phyloP scores from a whole-genome alignment of 2,113 vertebrate species.

The Colistium nudipinnis region DNA sequence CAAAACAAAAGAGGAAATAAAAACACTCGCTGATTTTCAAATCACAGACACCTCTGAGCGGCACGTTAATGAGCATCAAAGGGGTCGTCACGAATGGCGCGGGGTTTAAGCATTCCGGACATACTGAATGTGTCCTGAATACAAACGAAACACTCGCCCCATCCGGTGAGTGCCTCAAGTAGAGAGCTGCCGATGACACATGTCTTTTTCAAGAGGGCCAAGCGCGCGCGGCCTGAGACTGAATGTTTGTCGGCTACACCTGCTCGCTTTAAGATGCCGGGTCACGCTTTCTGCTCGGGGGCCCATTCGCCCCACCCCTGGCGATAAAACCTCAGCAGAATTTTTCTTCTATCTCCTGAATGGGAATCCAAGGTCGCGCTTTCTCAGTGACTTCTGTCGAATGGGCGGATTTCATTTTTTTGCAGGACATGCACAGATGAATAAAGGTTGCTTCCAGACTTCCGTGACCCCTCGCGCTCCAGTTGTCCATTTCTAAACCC shows the following conservation, averaged over 20 bases:
- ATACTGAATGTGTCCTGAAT: conserved; percentile 6
- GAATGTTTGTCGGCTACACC: conserved; percentile 65
- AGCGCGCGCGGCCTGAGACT: conserved; percentile 24
- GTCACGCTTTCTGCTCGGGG: conserved; percentile 5
- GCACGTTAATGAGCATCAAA: not conserved
- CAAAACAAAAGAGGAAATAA: accelerated
- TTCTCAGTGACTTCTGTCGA: too few species aligned
- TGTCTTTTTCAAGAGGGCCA: conserved; percentile 62
- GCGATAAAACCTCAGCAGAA: too few species aligned
- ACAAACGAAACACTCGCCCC: conserved; percentile 27
- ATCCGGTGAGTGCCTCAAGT: conserved; percentile 62
- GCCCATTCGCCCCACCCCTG: too few species aligned
- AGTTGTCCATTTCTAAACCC: conserved; percentile 3
- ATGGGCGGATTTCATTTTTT: too few species aligned
- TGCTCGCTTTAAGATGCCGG: conserved; percentile 43
- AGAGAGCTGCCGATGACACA: conserved; percentile 71
- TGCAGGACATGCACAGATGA: too few species aligned
- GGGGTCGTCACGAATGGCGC: conserved; percentile 1
- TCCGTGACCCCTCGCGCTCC: too few species aligned
- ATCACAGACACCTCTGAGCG: too few species aligned
- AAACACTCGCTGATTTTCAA: not conserved
- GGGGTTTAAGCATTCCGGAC: conserved; percentile 20
- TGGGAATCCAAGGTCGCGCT: too few species aligned
- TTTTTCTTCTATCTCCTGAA: too few species aligned
- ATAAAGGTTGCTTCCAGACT: too few species aligned